Conservation (phyloP, 1,140 invertebrate species). For the Euura saliciscinereae region DNA sequence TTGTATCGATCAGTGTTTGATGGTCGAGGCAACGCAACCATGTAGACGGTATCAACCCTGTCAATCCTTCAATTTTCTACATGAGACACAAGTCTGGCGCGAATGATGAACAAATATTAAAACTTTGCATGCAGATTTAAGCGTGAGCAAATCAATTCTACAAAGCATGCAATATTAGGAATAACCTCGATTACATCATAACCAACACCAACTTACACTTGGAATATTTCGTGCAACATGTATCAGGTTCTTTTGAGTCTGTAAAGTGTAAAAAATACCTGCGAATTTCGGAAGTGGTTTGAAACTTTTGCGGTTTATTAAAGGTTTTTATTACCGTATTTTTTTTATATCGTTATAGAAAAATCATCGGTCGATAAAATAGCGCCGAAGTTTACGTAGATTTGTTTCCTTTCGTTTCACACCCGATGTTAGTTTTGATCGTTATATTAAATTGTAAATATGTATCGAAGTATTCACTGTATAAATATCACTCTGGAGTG, state of each 20-base stretch:
- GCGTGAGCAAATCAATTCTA: no score
- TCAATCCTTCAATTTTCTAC: no score
- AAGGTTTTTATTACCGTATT: background rate
- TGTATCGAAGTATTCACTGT: background rate
- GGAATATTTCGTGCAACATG: slow-evolving; percentile 51
- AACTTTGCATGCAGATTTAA: no score
- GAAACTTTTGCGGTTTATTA: background rate
- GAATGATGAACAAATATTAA: no score
- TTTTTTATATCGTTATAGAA: background rate
- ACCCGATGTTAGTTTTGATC: background rate
- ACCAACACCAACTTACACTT: slow-evolving; percentile 42
- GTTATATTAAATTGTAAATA: background rate
- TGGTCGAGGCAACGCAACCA: no score
- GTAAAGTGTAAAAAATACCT: slow-evolving; percentile 33
- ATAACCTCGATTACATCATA: background rate
- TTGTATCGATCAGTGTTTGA: no score
- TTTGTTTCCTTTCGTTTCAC: background rate
- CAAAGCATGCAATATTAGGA: no score
- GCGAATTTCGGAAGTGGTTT: background rate
- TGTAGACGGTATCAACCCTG: no score
- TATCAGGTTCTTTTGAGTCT: slow-evolving; percentile 36
- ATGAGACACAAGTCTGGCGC: no score
- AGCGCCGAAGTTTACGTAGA: background rate
- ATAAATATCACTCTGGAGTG: background rate
- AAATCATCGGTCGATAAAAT: background rate